These are phyloP conservation scores for Florisuga fusca DNA, from an alignment of 2,797 vertebrate genomes.

Conservation along the genomic window DNA sequence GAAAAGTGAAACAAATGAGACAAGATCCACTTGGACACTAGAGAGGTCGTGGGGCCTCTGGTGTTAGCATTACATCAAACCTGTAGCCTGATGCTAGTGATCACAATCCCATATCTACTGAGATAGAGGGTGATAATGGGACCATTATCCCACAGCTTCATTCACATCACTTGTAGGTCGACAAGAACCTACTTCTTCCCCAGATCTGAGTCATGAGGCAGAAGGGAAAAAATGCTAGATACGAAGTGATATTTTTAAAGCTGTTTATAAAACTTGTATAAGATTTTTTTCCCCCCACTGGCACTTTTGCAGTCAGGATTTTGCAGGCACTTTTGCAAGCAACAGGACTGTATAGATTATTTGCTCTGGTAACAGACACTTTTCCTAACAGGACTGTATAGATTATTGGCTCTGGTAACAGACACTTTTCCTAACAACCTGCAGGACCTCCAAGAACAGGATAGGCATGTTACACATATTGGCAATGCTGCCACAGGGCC, in stretches of 20 bases:
- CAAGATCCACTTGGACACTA: neutral
- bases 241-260: neutral
- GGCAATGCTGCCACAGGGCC: neutral
- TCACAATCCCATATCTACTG: rapidly evolving
- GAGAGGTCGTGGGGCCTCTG: neutral
- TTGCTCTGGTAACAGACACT: neutral
- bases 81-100: neutral
- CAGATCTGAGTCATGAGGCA: neutral
- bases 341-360: neutral
- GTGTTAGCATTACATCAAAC: neutral
- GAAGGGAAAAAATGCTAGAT: neutral
- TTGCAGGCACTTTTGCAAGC: neutral
- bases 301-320: neutral
- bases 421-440: neutral
- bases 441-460: neutral
- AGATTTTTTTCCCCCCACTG: neutral
- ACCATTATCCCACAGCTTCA: neutral
- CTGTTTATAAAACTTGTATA: neutral
- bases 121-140: neutral
- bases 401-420: neutral
- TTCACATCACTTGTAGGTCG: neutral
- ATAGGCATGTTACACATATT: neutral
- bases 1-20: neutral
- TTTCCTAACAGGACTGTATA: neutral
- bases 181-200: neutral